phyloP scores from a whole-genome alignment of 2,797 vertebrate species.

The Clarias laeviceps region DNA sequence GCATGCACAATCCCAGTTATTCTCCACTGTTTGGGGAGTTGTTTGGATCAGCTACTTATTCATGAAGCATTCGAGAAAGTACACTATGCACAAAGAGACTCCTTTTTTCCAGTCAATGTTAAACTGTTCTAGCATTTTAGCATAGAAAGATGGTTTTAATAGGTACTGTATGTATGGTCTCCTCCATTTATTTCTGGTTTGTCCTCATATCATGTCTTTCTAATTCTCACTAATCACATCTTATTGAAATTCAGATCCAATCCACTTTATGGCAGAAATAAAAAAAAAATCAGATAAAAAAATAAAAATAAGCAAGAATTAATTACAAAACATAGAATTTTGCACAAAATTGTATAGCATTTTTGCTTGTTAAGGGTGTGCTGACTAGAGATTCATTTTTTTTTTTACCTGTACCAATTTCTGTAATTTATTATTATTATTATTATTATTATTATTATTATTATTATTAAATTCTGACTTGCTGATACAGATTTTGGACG shows the following conservation, averaged over 20 bases:
- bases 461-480: no score
- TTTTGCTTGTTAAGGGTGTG: neutral
- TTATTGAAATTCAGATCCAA: conserved; percentile 65
- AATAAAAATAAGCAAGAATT: no score
- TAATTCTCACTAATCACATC: conserved; percentile 71
- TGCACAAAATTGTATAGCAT: neutral
- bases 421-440: no score
- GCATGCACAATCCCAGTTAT: conserved; percentile 10
- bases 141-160: conserved; percentile 1
- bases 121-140: neutral
- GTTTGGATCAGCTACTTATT: conserved; percentile 13
- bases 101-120: conserved; percentile 4
- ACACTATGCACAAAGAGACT: conserved; percentile 6
- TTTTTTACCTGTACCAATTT: no score
- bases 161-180: conserved; percentile 1
- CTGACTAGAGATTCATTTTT: neutral
- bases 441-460: no score
- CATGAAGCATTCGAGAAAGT: conserved; percentile 14
- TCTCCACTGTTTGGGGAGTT: neutral
- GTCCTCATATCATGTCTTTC: conserved; percentile 67
- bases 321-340: neutral
- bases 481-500: no score
- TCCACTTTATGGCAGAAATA: conserved; percentile 47
- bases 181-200: conserved; percentile 41
- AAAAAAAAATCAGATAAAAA: no score